Percentiles rank a stretch among this genome's conserved stretches.
Conservation (phyloP, 2,797 vertebrate genomes). For the Lithobates pipiens region DNA sequence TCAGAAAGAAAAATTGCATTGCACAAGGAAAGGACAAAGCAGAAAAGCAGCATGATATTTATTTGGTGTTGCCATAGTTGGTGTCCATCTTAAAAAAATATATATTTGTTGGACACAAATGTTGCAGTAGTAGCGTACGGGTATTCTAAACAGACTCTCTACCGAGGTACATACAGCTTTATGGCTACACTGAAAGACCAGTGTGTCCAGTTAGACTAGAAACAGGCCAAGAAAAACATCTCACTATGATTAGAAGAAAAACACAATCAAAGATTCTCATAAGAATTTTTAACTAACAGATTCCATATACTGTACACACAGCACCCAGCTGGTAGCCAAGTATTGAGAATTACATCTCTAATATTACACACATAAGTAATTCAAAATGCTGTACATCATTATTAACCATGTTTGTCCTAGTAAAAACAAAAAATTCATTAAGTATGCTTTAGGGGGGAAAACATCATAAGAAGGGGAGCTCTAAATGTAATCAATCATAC, state of each 20-base stretch:
- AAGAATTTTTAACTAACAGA: constrained; percentile 69
- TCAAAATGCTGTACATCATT: constrained; percentile 77
- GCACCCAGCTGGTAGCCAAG: constrained; percentile 73
- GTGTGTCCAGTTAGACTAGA: constrained; percentile 72
- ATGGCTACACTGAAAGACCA: constrained; percentile 69
- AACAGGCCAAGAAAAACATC: constrained; percentile 77
- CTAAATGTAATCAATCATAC: constrained; percentile 89
- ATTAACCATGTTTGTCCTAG: constrained; percentile 70
- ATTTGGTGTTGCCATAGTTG: constrained; percentile 79
- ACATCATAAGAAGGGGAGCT: constrained; percentile 86
- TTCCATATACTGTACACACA: constrained; percentile 74
- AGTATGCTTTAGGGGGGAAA: constrained; percentile 81
- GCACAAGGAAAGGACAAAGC: constrained; percentile 64
- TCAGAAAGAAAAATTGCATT: no score
- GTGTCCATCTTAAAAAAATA: constrained; percentile 64
- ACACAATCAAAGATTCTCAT: constrained; percentile 70
- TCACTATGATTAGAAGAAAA: constrained; percentile 75
- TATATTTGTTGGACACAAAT: constrained; percentile 63
- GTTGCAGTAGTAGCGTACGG: constrained; percentile 65
- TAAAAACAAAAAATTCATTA: constrained; percentile 70
- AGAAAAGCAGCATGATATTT: constrained; percentile 86
- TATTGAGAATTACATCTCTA: constrained; percentile 70
- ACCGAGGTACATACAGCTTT: constrained; percentile 66
- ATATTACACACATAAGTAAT: constrained; percentile 71
- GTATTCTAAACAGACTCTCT: constrained; percentile 68